Conservation (phyloP, 2,113 vertebrate genomes). For the Salvator merianae region DNA sequence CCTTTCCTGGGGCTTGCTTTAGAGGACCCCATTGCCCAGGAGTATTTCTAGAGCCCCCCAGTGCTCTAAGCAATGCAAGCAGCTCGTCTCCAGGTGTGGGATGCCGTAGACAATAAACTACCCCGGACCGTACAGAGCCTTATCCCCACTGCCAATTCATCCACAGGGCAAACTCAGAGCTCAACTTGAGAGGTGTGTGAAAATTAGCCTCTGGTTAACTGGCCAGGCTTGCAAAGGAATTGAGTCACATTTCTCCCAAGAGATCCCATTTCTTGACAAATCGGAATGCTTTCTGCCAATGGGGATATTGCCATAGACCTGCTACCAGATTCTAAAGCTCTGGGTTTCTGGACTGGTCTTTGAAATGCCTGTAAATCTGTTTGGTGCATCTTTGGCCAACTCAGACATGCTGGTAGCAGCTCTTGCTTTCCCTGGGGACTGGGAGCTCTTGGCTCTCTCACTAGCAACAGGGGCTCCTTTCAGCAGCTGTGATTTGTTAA, state of each 20-base stretch:
- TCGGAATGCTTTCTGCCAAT: background rate
- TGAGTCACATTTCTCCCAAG: background rate
- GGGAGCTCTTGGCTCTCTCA: slow-evolving; percentile 1
- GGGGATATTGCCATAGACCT: background rate
- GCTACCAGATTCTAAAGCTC: background rate
- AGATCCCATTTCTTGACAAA: background rate
- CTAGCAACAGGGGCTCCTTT: slow-evolving; percentile 39
- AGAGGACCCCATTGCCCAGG: too few species aligned
- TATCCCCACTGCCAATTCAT: too few species aligned
- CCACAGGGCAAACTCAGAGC: too few species aligned
- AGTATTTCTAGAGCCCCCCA: too few species aligned
- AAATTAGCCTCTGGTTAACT: background rate
- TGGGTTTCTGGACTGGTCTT: too few species aligned
- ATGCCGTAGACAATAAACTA: too few species aligned
- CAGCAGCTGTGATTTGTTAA: slow-evolving; percentile 83
- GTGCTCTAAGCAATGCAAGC: too few species aligned
- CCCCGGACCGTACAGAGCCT: too few species aligned
- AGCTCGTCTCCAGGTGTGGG: too few species aligned
- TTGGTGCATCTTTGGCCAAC: background rate
- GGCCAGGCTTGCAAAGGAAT: background rate
- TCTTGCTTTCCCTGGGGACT: slow-evolving; percentile 28
- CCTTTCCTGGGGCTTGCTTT: too few species aligned
- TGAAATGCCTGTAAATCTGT: background rate
- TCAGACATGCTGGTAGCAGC: background rate
- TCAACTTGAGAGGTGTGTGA: background rate